These are phyloP conservation scores for Ochropacha duplaris DNA, from an alignment of 2,888 invertebrate species.

Conservation along the genomic window DNA sequence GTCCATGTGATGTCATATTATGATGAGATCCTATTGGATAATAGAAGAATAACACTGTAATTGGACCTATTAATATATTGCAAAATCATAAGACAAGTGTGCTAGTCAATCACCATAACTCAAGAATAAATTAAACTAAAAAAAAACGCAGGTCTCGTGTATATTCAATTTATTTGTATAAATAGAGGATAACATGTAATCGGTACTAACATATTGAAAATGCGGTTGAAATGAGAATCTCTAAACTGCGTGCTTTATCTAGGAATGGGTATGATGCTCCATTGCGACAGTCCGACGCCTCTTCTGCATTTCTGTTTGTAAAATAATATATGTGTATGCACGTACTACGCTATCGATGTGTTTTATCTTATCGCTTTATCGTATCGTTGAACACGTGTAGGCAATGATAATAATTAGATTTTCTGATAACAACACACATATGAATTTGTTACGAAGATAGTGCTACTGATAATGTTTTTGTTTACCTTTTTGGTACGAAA, in stretches of 20 bases:
- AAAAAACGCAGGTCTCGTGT: not conserved
- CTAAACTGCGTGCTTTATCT: slow-evolving; percentile 70
- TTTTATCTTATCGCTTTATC: slow-evolving; percentile 29
- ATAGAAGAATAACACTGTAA: not conserved
- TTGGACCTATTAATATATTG: not conserved
- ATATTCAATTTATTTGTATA: not conserved
- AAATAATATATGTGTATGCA: slow-evolving; percentile 19
- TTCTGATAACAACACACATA: not conserved
- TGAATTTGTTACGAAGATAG: not conserved
- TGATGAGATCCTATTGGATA: not conserved
- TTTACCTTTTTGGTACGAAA: too few relatives aligned
- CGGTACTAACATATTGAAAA: slow-evolving; percentile 53
- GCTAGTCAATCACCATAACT: not conserved
- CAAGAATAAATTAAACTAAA: not conserved
- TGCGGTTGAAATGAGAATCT: slow-evolving; percentile 68
- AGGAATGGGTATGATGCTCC: slow-evolving; percentile 54
- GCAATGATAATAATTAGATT: not conserved
- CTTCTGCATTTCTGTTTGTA: slow-evolving; percentile 44
- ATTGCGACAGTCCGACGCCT: slow-evolving; percentile 37
- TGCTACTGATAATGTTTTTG: not conserved
- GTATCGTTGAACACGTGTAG: slow-evolving; percentile 13
- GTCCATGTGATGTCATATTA: slow-evolving; percentile 22
- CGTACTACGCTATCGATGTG: slow-evolving; percentile 18
- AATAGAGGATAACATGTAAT: slow-evolving; percentile 14
- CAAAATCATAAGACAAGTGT: not conserved